Conservation (phyloP, 1,140 invertebrate genomes). For the Gryllus bimaculatus region DNA sequence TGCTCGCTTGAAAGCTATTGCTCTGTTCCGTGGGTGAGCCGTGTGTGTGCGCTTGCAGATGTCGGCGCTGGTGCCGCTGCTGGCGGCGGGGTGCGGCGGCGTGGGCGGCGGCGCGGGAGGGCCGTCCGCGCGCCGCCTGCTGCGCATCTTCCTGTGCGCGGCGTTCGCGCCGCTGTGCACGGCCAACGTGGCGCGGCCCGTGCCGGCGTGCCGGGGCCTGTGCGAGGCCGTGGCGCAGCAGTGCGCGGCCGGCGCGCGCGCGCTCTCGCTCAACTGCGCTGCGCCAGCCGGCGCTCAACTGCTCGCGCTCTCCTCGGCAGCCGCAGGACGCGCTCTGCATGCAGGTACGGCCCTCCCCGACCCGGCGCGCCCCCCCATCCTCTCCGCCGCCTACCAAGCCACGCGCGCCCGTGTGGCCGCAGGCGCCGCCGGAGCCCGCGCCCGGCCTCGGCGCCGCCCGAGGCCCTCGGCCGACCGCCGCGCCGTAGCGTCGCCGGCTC, state of each 20-base stretch:
- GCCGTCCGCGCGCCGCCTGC: slow-evolving; percentile 48
- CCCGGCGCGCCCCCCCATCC: no score
- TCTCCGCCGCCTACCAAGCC: no score
- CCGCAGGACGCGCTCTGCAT: slow-evolving; percentile 32
- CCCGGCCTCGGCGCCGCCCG: no score
- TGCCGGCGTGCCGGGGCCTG: slow-evolving; percentile 76
- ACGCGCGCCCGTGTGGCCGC: no score
- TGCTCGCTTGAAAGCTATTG: no score
- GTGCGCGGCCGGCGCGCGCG: slow-evolving; percentile 65
- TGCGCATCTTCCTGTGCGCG: slow-evolving; percentile 83
- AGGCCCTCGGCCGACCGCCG: no score
- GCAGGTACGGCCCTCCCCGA: slow-evolving; percentile 13
- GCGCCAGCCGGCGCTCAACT: slow-evolving; percentile 72
- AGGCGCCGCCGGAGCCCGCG: no score
- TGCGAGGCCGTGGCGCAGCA: slow-evolving; percentile 70
- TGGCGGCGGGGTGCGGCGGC: slow-evolving; percentile 63
- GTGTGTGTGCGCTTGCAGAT: slow-evolving; percentile 42
- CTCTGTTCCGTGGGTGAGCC: no score
- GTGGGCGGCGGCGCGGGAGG: no score
- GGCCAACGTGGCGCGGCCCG: slow-evolving; percentile 71
- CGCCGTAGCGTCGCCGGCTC: slow-evolving; percentile 24
- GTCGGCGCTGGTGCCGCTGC: slow-evolving; percentile 63
- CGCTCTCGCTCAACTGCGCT: slow-evolving; percentile 63
- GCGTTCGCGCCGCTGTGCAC: slow-evolving; percentile 89
- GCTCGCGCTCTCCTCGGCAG: slow-evolving; percentile 54